Evolutionary conservation across 2,888 invertebrate species (phyloP), one percentile per base, ranked within the genome.

Genomic region (Reticulitermes lucifugus): DNA sequence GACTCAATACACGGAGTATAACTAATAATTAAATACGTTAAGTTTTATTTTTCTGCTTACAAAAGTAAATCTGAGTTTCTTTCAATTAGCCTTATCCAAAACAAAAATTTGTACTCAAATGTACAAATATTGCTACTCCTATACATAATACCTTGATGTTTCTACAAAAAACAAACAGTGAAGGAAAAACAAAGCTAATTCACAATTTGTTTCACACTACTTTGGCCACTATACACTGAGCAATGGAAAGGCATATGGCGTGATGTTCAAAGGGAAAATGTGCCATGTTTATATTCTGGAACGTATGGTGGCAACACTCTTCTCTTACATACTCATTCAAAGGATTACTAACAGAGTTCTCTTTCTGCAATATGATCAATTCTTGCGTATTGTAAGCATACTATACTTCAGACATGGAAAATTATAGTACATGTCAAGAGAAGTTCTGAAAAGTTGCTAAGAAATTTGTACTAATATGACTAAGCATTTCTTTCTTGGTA

Each of bases 221-320:
- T 60, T 80, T 80, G 60, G 80, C 80, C 60, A 59, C 79, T 79
- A 29, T 79, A 59, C 59, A 79, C 35, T 80, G 80, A 80, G 80
- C 80, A 80, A 80, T 80, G 80, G 60, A 80, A 80, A 80, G 80
- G 80, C 80, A 80, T 80, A n/a, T 80, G 79, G 51, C 51, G 51
- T 79, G 46, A 79, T 51, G 51, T 25, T 79, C n/a, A 46, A 79
- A 51, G 79, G 43, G 79, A 46, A 55, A 25, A 79, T 9, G 9
- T 25, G 25, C 25, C 65, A 65, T 14, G 10, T 12, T 80, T 59
- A 41, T 21, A 35, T 59, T 22, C 25, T 60, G 35, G 22, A 60
- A 60, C n/a, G 18, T 22, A 60, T 22, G 12, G 60, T 60, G 29
- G 41, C 18, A 29, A 73, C n/a, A 55, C 25, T 79, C 79, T 79